phyloP scores from a whole-genome alignment of 2,113 vertebrate species.

The Monarcha castaneiventris region DNA sequence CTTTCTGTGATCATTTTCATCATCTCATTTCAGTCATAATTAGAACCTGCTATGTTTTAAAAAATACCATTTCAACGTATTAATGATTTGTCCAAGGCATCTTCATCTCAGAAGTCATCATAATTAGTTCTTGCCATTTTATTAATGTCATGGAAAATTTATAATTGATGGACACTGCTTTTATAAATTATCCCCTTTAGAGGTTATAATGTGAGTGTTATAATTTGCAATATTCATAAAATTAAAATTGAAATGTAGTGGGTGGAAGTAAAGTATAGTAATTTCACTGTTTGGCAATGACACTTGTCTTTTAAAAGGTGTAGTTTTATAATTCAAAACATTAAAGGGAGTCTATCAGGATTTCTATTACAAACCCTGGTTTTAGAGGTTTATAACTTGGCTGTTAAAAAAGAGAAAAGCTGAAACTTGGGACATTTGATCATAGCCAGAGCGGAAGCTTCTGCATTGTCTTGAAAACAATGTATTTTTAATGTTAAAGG shows the following conservation, averaged over 20 bases:
- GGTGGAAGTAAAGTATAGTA: constrained; percentile 72
- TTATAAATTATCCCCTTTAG: constrained; percentile 78
- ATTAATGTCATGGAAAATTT: constrained; percentile 80
- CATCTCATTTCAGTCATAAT: constrained; percentile 73
- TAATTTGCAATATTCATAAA: constrained; percentile 80
- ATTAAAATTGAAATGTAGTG: constrained; percentile 77
- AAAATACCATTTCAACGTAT: constrained; percentile 73
- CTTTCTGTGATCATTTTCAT: constrained; percentile 71
- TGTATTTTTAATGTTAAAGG: background rate
- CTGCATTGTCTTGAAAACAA: background rate
- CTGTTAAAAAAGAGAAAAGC: constrained; percentile 37
- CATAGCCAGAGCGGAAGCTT: background rate
- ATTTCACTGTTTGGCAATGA: constrained; percentile 69
- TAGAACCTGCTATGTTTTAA: constrained; percentile 73
- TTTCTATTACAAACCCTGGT: constrained; percentile 52
- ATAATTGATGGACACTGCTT: constrained; percentile 79
- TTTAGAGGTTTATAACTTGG: constrained; percentile 53
- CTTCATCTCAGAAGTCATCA: constrained; percentile 76
- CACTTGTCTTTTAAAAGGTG: constrained; percentile 71
- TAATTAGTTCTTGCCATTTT: constrained; percentile 82
- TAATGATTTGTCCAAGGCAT: constrained; percentile 76
- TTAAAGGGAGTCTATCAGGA: constrained; percentile 50
- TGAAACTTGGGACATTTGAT: background rate
- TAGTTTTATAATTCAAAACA: constrained; percentile 67
- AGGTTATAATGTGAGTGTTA: constrained; percentile 75